Evolutionary conservation across 2,888 invertebrate genomes (phyloP), one percentile per base, ranked within the genome.

Genomic region (Ditula angustiorana): DNA sequence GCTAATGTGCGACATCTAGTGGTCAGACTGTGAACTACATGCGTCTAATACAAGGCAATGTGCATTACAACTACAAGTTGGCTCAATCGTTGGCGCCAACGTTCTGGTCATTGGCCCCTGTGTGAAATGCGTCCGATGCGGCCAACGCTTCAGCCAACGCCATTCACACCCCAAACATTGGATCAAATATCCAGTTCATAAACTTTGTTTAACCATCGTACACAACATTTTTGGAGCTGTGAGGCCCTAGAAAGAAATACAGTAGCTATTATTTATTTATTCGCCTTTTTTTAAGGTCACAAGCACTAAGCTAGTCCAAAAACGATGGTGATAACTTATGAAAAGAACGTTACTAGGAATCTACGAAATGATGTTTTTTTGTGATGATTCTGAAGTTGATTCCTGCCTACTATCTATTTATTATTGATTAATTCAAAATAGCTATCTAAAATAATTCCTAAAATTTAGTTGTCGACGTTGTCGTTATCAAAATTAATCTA

Each of bases 21-120:
- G 50, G 50, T 52, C 41, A 63, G 63, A 63, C 33, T 19, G 33
- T 33, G 57, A 63, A 57, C 63, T 63, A 57, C 44, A 57, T 63
- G 62, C 62, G 49, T 62, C 62, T 50, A 44, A 57, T 50, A 63
- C 44, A 63, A 63, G 57, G 50, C 64, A 59, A 41, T 52, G 41
- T 52, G 41, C 30, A 23, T 33, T 64, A 62, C 49, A 37, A 49
- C 47, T 61, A 37, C 46, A 33, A 49, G 64, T 64, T 58, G 58
- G 46, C 46, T 28, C 52, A 52, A 59, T 59, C 58, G 37, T 23
- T 59, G 58, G 64, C 58, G 52, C 52, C 19, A 26, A 44, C 26
- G 10, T 47, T 7, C 21, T 23, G 57, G 47, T 33, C 58, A 35
- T 52, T 64, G 63, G 63, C 52, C 63, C 63, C 63, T 24, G n/a